phyloP scores from a whole-genome alignment of 1,140 invertebrate genomes.

The Drosophila orosa region DNA sequence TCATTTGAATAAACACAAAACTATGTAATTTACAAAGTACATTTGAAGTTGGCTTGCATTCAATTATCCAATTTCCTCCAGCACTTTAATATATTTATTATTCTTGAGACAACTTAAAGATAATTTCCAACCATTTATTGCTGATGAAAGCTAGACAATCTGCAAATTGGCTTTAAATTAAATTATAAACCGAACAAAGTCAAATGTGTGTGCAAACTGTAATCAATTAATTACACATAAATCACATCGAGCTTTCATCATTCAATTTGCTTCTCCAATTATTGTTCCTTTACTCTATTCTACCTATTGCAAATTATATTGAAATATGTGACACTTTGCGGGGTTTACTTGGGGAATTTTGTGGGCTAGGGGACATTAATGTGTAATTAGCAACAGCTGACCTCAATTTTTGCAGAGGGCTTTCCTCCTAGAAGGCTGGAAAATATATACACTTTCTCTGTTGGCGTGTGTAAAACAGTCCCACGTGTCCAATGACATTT shows the following conservation, averaged over 20 bases:
- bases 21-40: neutral
- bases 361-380: constrained; percentile 44
- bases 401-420: constrained; percentile 35
- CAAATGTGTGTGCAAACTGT: neutral
- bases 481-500: constrained; percentile 70
- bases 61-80: neutral
- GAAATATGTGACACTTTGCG: constrained; percentile 16
- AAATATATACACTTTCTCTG: constrained; percentile 18
- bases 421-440: constrained; percentile 7
- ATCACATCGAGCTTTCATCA: constrained; percentile 12
- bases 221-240: constrained; percentile 11
- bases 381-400: constrained; percentile 60
- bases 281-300: neutral
- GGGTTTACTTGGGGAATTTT: constrained; percentile 11
- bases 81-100: neutral
- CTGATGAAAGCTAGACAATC: neutral
- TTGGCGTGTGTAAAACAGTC: constrained; percentile 37
- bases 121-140: neutral
- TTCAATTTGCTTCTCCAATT: constrained; percentile 4
- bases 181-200: neutral
- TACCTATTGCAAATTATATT: constrained; percentile 32
- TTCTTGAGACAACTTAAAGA: neutral
- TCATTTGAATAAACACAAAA: neutral
- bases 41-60: neutral
- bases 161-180: neutral